Evolutionary conservation across 2,888 invertebrate species (phyloP), one percentile per base, ranked within the genome.

Genomic region (Lycia hirtaria): DNA sequence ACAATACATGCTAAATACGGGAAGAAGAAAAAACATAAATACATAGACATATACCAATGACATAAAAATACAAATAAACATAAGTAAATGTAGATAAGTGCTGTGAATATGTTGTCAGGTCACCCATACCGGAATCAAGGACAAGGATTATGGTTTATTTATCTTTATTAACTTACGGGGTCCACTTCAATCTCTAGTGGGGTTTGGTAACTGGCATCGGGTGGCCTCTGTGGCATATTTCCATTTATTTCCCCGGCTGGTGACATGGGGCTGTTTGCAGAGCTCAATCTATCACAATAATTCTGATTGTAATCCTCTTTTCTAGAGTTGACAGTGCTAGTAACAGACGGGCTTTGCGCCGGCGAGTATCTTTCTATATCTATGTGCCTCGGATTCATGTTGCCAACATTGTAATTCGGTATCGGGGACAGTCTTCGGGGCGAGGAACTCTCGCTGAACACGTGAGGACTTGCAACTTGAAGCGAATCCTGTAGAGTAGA

Each of bases 131-230:
- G 28, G 54, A 49, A 38, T 47, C 48, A 56, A 54, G 61, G 50
- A 60, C 62, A 37, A n/a, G 65, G 67, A 67, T 67, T 66, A 41
- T 26, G 40, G 48, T 24, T 24, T 40, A 30, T 37, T 44, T 28
- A 37, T 37, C 65, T 67, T 62, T 66, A 59, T 64, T 57, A 76
- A 93, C 93, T 92, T 92, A 96, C 96, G 74, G 94, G 94, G 86
- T 96, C 95, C 59, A 96, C 94, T 73, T 95, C 94, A 59, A 96
- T 92, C 61, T 93, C 90, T 65, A 96, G 88, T 19, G 94, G 94
- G 50, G 85, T 88, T 67, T 86, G 80, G 80, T 93, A 87, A 75
- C 84, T 78, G 14, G 84, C 69, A 63, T 91, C 85, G 14, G 84
- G 60, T 9, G 78, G 76, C 64, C 80, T 77, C 70, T 79, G 81